A percentile compares a stretch with the other conserved stretches of the same genome.
Evolutionary conservation across 2,797 vertebrate genomes (phyloP).

Genomic region (Dallia pectoralis): DNA sequence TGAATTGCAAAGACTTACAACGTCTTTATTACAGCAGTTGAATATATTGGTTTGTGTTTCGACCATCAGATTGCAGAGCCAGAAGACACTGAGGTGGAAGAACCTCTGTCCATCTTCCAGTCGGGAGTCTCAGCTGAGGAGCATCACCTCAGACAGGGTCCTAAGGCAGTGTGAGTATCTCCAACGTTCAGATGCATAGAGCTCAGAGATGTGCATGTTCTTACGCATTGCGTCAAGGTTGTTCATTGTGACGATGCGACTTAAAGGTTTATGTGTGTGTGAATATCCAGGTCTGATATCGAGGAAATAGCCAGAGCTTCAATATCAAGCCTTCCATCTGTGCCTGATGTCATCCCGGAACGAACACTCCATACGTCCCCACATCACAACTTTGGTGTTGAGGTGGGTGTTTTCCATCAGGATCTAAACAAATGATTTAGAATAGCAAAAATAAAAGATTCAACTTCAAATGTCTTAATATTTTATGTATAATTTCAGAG

Average conservation of each 20-base stretch:
- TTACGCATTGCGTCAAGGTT: background rate
- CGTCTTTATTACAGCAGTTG: background rate
- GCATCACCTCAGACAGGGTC: conserved; percentile 23
- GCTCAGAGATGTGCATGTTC: background rate
- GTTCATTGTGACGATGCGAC: background rate
- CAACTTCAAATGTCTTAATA: background rate
- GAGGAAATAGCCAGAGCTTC: conserved; percentile 52
- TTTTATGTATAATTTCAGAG: background rate
- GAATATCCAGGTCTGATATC: conserved; percentile 44
- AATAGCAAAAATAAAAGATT: background rate
- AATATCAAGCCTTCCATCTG: conserved; percentile 52
- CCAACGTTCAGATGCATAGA: background rate
- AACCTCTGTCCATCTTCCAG: conserved; percentile 16
- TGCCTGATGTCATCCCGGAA: conserved; percentile 52
- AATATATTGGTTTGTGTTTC: background rate
- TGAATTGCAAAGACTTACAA: background rate
- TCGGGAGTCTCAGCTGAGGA: conserved; percentile 30
- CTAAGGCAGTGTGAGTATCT: conserved; percentile 54
- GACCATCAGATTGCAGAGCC: background rate
- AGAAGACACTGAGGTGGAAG: background rate
- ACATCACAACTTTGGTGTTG: conserved; percentile 71
- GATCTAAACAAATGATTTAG: background rate
- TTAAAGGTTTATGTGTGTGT: conserved; percentile 11
- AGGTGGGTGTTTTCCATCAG: conserved; percentile 63
- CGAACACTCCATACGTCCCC: conserved; percentile 70